A percentile compares a stretch with the other conserved stretches of the same genome.
Conservation (phyloP, 2,797 vertebrate genomes). For the Micropoecilia bifurca region DNA sequence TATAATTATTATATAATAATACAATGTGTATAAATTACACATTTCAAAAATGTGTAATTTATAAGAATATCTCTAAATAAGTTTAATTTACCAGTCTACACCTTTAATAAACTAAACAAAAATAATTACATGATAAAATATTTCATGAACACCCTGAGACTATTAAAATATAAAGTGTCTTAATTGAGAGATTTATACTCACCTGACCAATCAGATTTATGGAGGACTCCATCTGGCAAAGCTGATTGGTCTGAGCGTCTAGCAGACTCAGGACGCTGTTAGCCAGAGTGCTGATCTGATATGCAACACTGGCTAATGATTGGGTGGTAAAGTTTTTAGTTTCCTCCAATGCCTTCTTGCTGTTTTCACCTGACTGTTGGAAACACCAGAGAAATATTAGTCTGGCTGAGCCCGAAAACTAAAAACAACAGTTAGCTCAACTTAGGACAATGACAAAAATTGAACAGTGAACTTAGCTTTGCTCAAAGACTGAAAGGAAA, state of each 20-base stretch:
- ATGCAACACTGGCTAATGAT: conserved; percentile 90
- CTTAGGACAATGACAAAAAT: background rate
- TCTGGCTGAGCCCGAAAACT: conserved; percentile 4
- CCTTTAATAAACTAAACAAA: background rate
- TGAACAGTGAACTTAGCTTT: background rate
- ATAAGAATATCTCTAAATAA: background rate
- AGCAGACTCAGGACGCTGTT: conserved; percentile 82
- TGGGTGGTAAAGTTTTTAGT: conserved; percentile 90
- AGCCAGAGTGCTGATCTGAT: conserved; percentile 88
- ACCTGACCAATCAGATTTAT: conserved; percentile 87
- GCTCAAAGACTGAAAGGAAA: background rate
- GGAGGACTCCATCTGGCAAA: conserved; percentile 83
- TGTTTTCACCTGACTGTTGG: conserved; percentile 40
- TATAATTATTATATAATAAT: too few relatives aligned
- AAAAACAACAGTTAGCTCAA: background rate
- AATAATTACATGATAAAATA: background rate
- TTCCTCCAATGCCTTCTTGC: conserved; percentile 78
- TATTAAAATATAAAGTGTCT: background rate
- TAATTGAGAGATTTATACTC: background rate
- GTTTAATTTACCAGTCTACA: background rate
- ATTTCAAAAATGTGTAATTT: background rate
- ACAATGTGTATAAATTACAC: too few relatives aligned
- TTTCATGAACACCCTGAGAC: background rate
- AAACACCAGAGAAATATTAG: conserved; percentile 6
- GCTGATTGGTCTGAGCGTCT: conserved; percentile 84